These are phyloP conservation scores for Thyatira batis DNA, from an alignment of 2,888 invertebrate species.

Conservation along the genomic window DNA sequence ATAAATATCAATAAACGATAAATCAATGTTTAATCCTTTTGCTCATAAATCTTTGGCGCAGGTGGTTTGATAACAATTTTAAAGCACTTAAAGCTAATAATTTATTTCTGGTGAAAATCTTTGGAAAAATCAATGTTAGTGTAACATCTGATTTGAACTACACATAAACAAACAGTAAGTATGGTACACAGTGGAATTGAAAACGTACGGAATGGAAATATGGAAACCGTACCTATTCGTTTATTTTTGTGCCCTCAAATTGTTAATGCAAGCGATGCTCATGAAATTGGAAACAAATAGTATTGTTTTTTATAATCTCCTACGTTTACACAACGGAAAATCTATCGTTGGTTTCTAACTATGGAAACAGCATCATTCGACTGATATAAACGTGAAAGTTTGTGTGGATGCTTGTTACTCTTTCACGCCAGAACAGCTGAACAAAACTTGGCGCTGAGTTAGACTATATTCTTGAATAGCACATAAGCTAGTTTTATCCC, in stretches of 20 bases:
- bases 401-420: too few species aligned
- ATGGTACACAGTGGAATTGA: neutral
- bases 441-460: too few species aligned
- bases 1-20: too few species aligned
- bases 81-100: neutral
- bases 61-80: slow-evolving; percentile 1
- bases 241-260: neutral
- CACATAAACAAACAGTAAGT: neutral
- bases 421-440: too few species aligned
- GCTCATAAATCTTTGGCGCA: neutral
- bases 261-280: neutral
- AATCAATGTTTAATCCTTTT: neutral
- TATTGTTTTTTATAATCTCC: neutral
- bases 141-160: neutral
- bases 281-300: neutral
- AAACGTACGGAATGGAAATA: neutral
- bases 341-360: neutral
- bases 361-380: neutral
- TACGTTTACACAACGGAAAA: too few species aligned
- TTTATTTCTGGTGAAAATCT: neutral
- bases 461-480: too few species aligned
- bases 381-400: too few species aligned
- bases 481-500: too few species aligned
- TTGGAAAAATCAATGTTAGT: neutral
- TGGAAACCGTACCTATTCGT: neutral